Conservation (phyloP, 2,113 vertebrate species). For the Neoarius graeffei region DNA sequence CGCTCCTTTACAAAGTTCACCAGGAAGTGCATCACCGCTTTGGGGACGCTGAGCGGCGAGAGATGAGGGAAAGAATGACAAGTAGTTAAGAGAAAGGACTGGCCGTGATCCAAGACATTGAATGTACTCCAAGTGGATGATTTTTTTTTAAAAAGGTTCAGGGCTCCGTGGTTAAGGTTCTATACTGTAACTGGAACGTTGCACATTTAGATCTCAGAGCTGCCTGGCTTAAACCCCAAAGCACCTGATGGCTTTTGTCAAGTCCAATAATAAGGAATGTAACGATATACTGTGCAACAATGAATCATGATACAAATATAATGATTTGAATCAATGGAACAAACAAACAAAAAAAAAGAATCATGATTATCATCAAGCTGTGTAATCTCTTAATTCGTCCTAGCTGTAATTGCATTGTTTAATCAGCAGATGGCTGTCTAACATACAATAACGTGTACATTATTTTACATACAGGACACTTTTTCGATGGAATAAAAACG, state of each 20-base stretch:
- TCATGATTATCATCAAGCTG: no score
- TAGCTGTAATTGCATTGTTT: no score
- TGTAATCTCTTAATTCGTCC: no score
- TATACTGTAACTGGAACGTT: not conserved
- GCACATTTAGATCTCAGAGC: not conserved
- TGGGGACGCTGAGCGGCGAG: constrained; percentile 74
- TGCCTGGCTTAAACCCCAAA: not conserved
- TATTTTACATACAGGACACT: no score
- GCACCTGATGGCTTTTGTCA: not conserved
- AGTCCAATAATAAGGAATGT: no score
- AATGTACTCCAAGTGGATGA: not conserved
- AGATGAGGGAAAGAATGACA: not conserved
- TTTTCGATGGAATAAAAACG: no score
- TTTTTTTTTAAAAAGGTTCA: not conserved
- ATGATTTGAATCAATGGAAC: no score
- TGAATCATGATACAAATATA: no score
- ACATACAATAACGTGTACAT: no score
- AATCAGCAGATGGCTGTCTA: no score
- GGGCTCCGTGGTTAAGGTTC: not conserved
- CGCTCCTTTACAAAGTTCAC: constrained; percentile 83
- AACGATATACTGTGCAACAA: no score
- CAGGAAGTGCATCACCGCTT: constrained; percentile 84
- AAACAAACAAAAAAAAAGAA: no score
- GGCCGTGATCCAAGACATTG: not conserved
- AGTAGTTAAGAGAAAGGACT: not conserved